Conservation (phyloP, 64 coral and sea anemone species). For the Acropora tenuis region DNA sequence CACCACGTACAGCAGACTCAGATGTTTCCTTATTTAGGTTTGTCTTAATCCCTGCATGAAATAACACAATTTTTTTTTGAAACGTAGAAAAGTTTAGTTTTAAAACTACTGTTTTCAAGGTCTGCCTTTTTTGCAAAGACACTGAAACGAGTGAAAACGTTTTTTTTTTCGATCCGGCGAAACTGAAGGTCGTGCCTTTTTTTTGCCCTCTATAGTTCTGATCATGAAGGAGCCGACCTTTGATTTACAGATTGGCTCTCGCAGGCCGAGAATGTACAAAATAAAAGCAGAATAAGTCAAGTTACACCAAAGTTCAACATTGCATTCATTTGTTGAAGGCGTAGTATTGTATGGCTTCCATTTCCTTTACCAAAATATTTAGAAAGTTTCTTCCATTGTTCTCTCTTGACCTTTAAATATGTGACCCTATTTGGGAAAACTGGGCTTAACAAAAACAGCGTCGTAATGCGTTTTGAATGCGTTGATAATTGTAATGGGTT, state of each 20-base stretch:
- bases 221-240: background rate
- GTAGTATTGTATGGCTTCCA: background rate
- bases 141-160: background rate
- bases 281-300: background rate
- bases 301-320: background rate
- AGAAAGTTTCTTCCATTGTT: background rate
- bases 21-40: too few species aligned
- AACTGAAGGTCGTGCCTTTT: background rate
- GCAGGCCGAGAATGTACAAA: background rate
- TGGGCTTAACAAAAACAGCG: too few species aligned
- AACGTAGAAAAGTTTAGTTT: background rate
- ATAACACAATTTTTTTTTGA: too few species aligned
- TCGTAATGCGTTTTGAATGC: too few species aligned
- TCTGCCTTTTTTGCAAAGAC: background rate
- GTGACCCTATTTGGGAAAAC: too few species aligned
- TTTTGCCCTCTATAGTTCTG: background rate
- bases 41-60: conserved; percentile 13
- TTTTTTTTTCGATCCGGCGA: background rate
- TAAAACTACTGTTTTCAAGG: background rate
- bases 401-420: background rate
- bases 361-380: too few species aligned
- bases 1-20: too few species aligned
- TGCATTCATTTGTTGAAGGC: background rate
- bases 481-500: too few species aligned
- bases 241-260: background rate